Base-by-base conservation (phyloP, 2,797 vertebrate genomes). In the Parauchenoglanis ngamensis region DNA sequence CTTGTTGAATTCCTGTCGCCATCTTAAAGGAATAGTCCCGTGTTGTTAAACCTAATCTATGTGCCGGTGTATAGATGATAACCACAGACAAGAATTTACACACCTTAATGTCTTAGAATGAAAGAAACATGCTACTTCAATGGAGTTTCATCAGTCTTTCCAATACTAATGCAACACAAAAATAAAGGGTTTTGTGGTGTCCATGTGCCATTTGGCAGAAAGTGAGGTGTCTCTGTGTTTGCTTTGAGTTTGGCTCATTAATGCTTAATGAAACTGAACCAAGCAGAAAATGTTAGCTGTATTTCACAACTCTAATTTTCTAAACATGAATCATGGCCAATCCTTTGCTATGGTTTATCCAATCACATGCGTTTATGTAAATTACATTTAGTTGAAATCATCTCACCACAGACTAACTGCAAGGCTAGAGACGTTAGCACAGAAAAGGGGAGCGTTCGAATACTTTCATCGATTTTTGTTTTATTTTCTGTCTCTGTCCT, bases 21-120 rank as follows among this genome's bases (percentile, higher is more conserved):
- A 52, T 52, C 81, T 52, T 83, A 83, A 83, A 68, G 81, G n/a
- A 68, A 52, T 23, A 23, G 63, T 68, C 44, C 25, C 19, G 21
- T 13, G 40, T 82, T 67, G 25, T n/a, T 65, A 10, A 31, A 21
- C 10, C n/a, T 52, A 67, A 52, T 54, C n/a, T 23, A 35, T 23
- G 19, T 13, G n/a, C 44, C 5, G 13, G 21, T 61, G 78, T 59
- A 59, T 40, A 40, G 31, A 61, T 80, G n/a, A 57, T 35, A 19
- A 54, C 49, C 7, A 31, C 49, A 17, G 7, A 28, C 7, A 13
- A 35, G 49, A 35, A 59, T 40, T 59, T 59, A 4, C 7, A 40
- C 54, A 23, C 52, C 19, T 35, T 23, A 59, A 75, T 15, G 6
- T 17, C 73, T 52, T 52, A n/a, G 19, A 8, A 73, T 73, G 40